Evolutionary conservation across 2,113 vertebrate genomes (phyloP).

Genomic region (Phalacrocorax pelagicus): DNA sequence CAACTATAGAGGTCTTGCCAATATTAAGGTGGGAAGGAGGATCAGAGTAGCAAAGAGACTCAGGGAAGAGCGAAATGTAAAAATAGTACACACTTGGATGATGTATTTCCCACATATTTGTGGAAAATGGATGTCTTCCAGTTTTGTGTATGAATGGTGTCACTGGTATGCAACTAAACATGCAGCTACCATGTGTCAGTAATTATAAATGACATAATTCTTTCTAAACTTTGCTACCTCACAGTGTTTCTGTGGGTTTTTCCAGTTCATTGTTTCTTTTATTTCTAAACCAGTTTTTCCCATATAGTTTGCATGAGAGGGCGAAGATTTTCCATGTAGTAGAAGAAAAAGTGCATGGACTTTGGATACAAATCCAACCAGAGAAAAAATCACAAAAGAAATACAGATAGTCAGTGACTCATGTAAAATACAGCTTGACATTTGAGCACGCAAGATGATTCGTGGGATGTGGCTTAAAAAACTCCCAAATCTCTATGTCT

Average conservation of each 20-base stretch:
- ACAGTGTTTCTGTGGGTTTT: not conserved
- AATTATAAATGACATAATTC: not conserved
- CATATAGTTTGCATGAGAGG: not conserved
- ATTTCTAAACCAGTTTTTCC: not conserved
- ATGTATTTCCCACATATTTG: not conserved
- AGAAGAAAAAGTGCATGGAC: not conserved
- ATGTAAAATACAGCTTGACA: not conserved
- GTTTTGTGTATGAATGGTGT: not conserved
- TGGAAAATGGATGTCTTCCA: not conserved
- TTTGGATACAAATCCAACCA: not conserved
- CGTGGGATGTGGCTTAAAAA: not conserved
- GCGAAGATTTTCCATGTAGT: not conserved
- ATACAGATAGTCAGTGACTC: not conserved
- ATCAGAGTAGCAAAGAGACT: not conserved
- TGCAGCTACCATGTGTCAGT: not conserved
- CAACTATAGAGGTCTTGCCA: not conserved
- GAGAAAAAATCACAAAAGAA: not conserved
- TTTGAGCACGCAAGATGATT: slow-evolving; percentile 23
- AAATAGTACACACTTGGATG: not conserved
- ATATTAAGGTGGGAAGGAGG: not conserved
- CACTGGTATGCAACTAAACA: not conserved
- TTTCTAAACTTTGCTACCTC: not conserved
- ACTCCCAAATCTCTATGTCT: not conserved
- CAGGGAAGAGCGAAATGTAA: not conserved
- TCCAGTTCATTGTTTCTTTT: not conserved